phyloP scores from a whole-genome alignment of 2,113 vertebrate species.

The Marcusenius ussheri region DNA sequence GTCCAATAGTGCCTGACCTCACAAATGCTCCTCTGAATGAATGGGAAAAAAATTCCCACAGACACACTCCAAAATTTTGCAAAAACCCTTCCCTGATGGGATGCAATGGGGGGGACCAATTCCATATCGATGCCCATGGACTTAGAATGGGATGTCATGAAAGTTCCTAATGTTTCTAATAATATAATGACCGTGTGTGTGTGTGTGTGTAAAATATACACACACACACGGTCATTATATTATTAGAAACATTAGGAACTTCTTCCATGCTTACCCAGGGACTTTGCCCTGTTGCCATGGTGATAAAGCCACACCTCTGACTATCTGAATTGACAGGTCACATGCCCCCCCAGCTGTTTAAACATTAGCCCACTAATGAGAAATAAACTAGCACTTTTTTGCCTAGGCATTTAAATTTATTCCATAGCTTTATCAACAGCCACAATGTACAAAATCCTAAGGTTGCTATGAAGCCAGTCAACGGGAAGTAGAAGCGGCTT shows the following conservation, averaged over 20 bases:
- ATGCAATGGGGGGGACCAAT: too few species aligned
- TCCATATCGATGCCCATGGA: not conserved
- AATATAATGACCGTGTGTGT: not conserved
- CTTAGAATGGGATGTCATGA: not conserved
- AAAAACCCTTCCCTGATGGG: too few species aligned
- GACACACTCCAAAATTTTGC: not conserved
- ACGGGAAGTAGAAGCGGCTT: not conserved
- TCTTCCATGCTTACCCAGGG: conserved; percentile 7
- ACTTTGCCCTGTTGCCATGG: conserved; percentile 48
- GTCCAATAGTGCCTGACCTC: not conserved
- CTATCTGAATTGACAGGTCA: conserved; percentile 54
- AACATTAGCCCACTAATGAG: not conserved
- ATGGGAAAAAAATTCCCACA: not conserved
- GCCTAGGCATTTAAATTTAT: not conserved
- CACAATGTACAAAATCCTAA: not conserved
- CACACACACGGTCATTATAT: too few species aligned
- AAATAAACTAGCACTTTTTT: not conserved
- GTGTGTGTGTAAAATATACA: too few species aligned
- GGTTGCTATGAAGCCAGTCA: not conserved
- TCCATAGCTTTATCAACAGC: not conserved
- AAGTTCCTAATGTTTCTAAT: not conserved
- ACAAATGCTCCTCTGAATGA: not conserved
- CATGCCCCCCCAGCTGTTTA: conserved; percentile 15
- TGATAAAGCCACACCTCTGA: conserved; percentile 51
- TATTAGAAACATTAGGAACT: too few species aligned